Percentiles rank a stretch among this genome's conserved stretches.
These are phyloP conservation scores for Drosophila mayri DNA, from an alignment of 1,140 invertebrate species.

Conservation along the genomic window DNA sequence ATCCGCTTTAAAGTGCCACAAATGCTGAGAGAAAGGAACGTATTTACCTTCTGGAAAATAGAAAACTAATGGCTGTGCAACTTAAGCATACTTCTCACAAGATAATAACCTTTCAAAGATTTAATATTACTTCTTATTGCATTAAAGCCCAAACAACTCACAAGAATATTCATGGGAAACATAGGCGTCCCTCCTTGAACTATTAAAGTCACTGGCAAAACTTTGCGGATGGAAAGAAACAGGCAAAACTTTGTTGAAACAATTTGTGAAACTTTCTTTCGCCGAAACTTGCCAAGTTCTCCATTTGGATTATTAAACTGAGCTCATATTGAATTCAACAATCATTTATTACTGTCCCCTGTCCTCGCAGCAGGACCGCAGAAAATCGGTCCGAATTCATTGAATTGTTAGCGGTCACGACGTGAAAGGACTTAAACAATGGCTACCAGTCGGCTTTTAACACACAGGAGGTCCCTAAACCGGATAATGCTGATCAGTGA, in stretches of 20 bases:
- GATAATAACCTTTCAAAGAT: not conserved
- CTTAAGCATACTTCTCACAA: too few relatives aligned
- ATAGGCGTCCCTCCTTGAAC: constrained; percentile 1
- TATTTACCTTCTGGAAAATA: constrained; percentile 8
- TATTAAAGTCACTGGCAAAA: constrained; percentile 7
- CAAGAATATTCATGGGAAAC: constrained; percentile 1
- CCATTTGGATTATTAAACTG: constrained; percentile 35
- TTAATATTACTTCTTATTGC: not conserved
- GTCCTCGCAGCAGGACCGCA: constrained; percentile 8
- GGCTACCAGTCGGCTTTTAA: constrained; percentile 1
- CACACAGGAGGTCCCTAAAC: not conserved
- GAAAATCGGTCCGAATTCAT: not conserved
- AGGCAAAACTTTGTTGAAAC: constrained; percentile 8
- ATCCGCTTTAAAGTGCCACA: constrained; percentile 23
- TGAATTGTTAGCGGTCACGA: constrained; percentile 12
- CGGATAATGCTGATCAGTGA: constrained; percentile 3
- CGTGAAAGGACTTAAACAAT: not conserved
- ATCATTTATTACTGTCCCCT: constrained; percentile 33
- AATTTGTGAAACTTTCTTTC: constrained; percentile 19
- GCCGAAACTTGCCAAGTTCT: constrained; percentile 12
- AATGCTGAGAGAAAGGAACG: not conserved
- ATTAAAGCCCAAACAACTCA: not conserved
- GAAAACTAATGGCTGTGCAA: not conserved
- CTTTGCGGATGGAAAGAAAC: constrained; percentile 9
- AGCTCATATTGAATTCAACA: constrained; percentile 19